Evolutionary conservation across 2,113 vertebrate species (phyloP).

Genomic region (Phasianus colchicus): DNA sequence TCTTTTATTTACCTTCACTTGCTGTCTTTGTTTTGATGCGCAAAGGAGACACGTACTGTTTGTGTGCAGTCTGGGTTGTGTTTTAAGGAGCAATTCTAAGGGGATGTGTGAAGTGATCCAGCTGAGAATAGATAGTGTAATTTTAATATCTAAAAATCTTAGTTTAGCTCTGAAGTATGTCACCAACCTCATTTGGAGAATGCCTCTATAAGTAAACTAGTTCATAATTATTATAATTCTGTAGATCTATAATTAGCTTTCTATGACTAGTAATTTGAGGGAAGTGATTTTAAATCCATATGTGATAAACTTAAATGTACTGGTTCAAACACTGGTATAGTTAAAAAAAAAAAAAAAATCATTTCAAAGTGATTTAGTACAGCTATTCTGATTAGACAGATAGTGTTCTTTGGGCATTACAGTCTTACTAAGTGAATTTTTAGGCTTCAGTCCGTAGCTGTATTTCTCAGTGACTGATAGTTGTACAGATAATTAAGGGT

Average conservation of each 20-base stretch:
- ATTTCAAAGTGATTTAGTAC: neutral
- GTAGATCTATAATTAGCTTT: conserved; percentile 1
- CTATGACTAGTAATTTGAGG: neutral
- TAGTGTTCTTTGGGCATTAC: neutral
- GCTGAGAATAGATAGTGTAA: neutral
- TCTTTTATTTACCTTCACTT: neutral
- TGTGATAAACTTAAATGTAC: neutral
- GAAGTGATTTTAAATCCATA: neutral
- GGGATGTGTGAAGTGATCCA: neutral
- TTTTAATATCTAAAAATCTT: neutral
- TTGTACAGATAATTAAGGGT: neutral
- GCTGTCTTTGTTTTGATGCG: neutral
- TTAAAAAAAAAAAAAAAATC: neutral
- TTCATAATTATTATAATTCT: neutral
- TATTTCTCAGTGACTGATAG: neutral
- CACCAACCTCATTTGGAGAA: neutral
- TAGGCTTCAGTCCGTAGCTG: neutral
- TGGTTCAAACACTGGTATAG: neutral
- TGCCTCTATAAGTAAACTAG: neutral
- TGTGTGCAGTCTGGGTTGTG: neutral
- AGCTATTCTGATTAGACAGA: neutral
- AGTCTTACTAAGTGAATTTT: neutral
- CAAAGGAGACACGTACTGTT: neutral
- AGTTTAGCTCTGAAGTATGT: neutral
- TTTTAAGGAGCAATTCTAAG: neutral